Evolutionary conservation across 2,113 vertebrate species (phyloP), one percentile per base, ranked within the genome.

Genomic region (Dolichallabes microphthalmus): DNA sequence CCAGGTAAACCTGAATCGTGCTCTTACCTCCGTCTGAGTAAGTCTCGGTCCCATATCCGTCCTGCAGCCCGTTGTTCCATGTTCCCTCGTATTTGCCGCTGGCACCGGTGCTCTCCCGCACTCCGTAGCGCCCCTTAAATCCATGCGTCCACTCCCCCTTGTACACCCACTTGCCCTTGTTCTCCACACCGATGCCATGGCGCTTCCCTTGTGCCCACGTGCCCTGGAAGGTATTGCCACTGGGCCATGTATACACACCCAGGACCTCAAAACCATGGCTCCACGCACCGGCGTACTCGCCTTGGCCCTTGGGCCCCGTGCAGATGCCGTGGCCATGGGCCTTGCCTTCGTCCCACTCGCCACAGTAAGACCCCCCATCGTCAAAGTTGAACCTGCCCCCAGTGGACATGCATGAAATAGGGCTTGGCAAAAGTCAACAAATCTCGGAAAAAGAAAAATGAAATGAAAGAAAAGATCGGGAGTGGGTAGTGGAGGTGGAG

Each of bases 351-450:
- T 98, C 97, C 98, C 98, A 99, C 95, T 98, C 98, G 89, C 98
- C 98, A 93, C 98, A 99, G 95, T 99, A 99, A 94, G 98, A 99
- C 95, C 98, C 98, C 96, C 98, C 98, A 97, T 99, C 98, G 93
- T 99, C 98, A 98, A 99, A 99, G 96, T 99, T 98, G 97, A 99
- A 99, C 96, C 98, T 95, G 94, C 95, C 95, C 92, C 95, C 95
- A 95, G 94, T 95, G 95, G 95, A 95, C 95, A 96, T 97, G 96
- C 96, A 97, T 96, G 96, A 94, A 97, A 95, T 95, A 95, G 94
- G 92, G 94, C 93, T 93, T 92, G 94, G 94, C 94, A 94, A 95
- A 60, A 95, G 93, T 93, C 93, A 83, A 86, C 88, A 88, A 89
- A 90, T 93, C 90, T 90, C 85, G 85, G 77, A 89, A 89, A 90